Evolutionary conservation across 53 echinoderm and acorn worm species (phyloP), one percentile per base, ranked within the genome.

Genomic region (Zoroaster sp.): DNA sequence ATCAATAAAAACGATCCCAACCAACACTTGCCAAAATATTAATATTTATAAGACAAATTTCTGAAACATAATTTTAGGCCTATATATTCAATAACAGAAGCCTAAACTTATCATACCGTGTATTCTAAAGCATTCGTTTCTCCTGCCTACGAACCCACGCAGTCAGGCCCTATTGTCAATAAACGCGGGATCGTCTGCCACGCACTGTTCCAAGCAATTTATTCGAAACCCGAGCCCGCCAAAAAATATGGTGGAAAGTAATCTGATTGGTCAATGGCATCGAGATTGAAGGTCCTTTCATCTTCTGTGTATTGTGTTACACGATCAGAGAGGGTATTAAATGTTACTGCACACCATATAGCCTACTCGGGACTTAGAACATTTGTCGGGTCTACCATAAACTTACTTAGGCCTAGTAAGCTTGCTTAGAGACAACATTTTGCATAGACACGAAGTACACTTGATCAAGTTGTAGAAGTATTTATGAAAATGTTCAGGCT

Each of bases 171-270:
- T 38, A 54, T 79, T 79, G 79, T 79, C 32, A 63, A 13, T 79
- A 30, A 74, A 39, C 33, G 39, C 73, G 32, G 49, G 79, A 54
- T 63, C 63, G 55, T 37, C 79, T 37, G 63, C 63, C 79, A 79
- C 63, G 63, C 79, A 35, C 79, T 79, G 79, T 85, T 85, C 85
- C 70, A 41, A 49, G 70, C 85, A 85, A 69, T 85, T 85, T 85
- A 85, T 85, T 85, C 70, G 85, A 85, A 85, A 85, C 71, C 71
- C 35, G 85, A 85, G 85, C 85, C 49, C 85, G 70, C 71, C 85
- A 85, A 85, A 85, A n/a, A 77, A 85, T 70, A 79, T 49, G 85
- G 85, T 35, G 71, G 85, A 49, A 49, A 47, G 70, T 47, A 34
- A 70, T 85, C 31, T 85, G 85, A 85, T 85, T 85, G 85, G 85